Evolutionary conservation across 2,113 vertebrate species (phyloP), one percentile per base, ranked within the genome.

Genomic region (Eleginops maclovinus): DNA sequence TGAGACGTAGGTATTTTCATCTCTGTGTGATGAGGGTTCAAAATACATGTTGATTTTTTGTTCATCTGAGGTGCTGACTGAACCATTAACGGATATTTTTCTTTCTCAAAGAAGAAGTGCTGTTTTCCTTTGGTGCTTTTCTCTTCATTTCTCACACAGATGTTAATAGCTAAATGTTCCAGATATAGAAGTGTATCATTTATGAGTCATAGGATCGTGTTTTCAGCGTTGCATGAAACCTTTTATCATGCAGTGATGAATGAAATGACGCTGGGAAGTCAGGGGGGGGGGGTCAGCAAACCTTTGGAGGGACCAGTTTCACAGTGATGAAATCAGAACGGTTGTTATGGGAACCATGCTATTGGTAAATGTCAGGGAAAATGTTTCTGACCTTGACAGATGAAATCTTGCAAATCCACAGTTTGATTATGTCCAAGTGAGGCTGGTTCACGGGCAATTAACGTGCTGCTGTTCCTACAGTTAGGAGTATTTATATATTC

Each of bases 271-370:
- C 58, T 51, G n/a, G 60, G 51, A 44, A 58, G 59, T 65, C 43
- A 31, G 31, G 31, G 31, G 1, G 31, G 31, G 46, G 55, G 40
- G 46, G 68, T 70, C 26, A 60, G 50, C n/a, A 60, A 80, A 62
- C 81, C 79, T 60, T 60, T 40, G n/a, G 24, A 58, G 11, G 21
- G 62, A 72, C 65, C 63, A 43, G 50, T 54, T 46, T 66, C 68
- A 46, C 41, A 50, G 63, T 75, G 67, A 87, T 75, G 55, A 81
- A 78, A 88, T 77, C 83, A 65, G 24, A 77, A 17, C 11, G 6
- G 89, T 89, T 88, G 87, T 85, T 78, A 90, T 88, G 78, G 87
- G 41, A 87, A 87, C 84, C 56, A 66, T 46, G 79, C 50, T 28
- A 14, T 61, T 19, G 73, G 65, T 87, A 59, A 85, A 89, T 85